These are phyloP conservation scores for Erebia epiphron DNA, from an alignment of 2,888 invertebrate species.

Conservation along the genomic window DNA sequence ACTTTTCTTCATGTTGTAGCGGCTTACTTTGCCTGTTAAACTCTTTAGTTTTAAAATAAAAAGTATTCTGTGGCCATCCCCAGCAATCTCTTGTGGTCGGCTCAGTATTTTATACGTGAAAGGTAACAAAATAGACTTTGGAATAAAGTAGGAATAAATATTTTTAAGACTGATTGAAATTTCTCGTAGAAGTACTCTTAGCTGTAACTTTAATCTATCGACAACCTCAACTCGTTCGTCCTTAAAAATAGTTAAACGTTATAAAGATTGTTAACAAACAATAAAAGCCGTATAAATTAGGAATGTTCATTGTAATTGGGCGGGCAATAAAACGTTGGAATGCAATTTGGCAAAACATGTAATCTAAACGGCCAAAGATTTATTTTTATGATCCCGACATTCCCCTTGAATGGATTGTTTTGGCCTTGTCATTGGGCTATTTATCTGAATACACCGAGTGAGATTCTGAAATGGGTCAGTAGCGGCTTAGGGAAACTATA, in stretches of 20 bases:
- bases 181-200: too few species aligned
- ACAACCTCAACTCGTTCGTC: too few species aligned
- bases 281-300: slow-evolving; percentile 35
- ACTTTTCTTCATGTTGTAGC: too few species aligned
- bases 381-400: slow-evolving; percentile 38
- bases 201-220: too few species aligned
- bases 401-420: slow-evolving; percentile 34
- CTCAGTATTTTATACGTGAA: too few species aligned
- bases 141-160: too few species aligned
- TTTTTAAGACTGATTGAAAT: too few species aligned
- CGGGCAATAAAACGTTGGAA: slow-evolving; percentile 38
- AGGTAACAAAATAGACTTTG: too few species aligned
- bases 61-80: too few species aligned
- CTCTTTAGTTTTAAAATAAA: too few species aligned
- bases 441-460: slow-evolving; percentile 21
- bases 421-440: slow-evolving; percentile 22
- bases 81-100: too few species aligned
- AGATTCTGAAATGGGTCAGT: slow-evolving; percentile 1
- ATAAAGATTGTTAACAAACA: slow-evolving; percentile 26
- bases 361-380: slow-evolving; percentile 37
- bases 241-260: neutral
- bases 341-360: slow-evolving; percentile 39
- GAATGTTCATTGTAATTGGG: slow-evolving; percentile 37
- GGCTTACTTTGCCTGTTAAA: too few species aligned
- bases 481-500: neutral